These are phyloP conservation scores for Daubentonia madagascariensis DNA, from an alignment of 2,113 vertebrate species.

Conservation along the genomic window DNA sequence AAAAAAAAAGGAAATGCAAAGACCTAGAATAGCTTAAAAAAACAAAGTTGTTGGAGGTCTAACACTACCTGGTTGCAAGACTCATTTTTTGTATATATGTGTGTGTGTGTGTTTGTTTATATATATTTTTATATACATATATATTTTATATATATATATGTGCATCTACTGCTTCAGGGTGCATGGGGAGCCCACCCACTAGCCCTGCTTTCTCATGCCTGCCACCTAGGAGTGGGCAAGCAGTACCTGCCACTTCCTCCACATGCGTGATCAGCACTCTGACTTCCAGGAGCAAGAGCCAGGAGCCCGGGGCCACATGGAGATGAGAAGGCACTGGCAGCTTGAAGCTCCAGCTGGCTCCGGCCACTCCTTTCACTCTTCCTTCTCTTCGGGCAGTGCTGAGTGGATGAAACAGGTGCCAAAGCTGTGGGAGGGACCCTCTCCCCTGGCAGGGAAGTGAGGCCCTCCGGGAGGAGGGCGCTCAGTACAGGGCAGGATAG, in stretches of 20 bases:
- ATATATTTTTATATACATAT: too few relatives aligned
- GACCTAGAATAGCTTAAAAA: not conserved
- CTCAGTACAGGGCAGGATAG: not conserved
- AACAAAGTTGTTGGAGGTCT: not conserved
- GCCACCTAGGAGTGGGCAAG: not conserved
- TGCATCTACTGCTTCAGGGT: slow-evolving; percentile 97
- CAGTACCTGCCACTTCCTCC: not conserved
- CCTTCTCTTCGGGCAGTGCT: not conserved
- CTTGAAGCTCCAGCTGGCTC: not conserved
- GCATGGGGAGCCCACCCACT: slow-evolving; percentile 84
- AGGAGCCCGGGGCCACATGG: not conserved
- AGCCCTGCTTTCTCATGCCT: slow-evolving; percentile 18
- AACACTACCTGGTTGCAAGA: not conserved
- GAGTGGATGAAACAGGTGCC: not conserved
- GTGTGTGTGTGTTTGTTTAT: too few relatives aligned
- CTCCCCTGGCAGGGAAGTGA: not conserved
- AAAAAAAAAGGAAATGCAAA: too few relatives aligned
- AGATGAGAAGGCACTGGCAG: rapidly evolving
- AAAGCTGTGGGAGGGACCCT: not conserved
- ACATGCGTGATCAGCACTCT: not conserved
- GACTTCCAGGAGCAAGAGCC: not conserved
- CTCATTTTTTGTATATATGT: not conserved
- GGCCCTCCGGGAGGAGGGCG: not conserved
- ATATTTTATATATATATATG: slow-evolving; percentile 89
- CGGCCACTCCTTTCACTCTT: too few relatives aligned